Conservation (phyloP, 2,888 invertebrate species). For the Dioctria linearis region DNA sequence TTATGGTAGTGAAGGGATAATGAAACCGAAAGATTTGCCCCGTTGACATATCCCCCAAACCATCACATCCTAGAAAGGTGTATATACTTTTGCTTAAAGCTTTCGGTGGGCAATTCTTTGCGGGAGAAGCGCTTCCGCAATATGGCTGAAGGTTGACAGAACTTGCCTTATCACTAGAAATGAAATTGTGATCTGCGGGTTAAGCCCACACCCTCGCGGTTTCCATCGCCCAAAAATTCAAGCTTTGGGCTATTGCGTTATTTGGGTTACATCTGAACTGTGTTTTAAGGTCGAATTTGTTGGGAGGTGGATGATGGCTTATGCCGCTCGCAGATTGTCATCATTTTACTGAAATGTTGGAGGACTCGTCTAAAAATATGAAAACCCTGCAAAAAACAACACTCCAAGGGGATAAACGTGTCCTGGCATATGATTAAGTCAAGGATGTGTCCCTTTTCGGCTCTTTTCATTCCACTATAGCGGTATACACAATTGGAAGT, state of each 20-base stretch:
- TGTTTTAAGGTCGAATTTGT: constrained; percentile 42
- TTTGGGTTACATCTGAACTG: constrained; percentile 45
- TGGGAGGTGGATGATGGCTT: constrained; percentile 51
- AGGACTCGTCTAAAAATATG: constrained; percentile 47
- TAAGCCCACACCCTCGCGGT: constrained; percentile 12
- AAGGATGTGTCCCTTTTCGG: constrained; percentile 52
- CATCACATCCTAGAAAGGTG: neutral
- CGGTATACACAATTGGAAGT: neutral
- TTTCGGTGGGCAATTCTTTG: constrained; percentile 24
- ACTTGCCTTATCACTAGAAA: constrained; percentile 59
- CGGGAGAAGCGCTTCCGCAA: constrained; percentile 8
- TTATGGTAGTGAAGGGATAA: constrained; percentile 45
- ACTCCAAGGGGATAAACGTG: constrained; percentile 58
- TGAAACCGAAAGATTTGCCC: constrained; percentile 42
- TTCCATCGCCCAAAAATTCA: neutral
- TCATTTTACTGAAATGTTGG: constrained; percentile 45
- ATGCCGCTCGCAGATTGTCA: constrained; percentile 55
- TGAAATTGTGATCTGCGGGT: constrained; percentile 57
- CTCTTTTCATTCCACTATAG: constrained; percentile 31
- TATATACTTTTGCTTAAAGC: constrained; percentile 21
- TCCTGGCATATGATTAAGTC: constrained; percentile 59
- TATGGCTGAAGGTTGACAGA: constrained; percentile 53
- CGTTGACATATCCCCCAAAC: constrained; percentile 26
- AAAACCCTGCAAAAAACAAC: constrained; percentile 41
- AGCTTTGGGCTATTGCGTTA: constrained; percentile 7